Percentiles rank a stretch among this genome's conserved stretches.
Conservation (phyloP, 1,140 invertebrate genomes). For the Ectropis grisescens region DNA sequence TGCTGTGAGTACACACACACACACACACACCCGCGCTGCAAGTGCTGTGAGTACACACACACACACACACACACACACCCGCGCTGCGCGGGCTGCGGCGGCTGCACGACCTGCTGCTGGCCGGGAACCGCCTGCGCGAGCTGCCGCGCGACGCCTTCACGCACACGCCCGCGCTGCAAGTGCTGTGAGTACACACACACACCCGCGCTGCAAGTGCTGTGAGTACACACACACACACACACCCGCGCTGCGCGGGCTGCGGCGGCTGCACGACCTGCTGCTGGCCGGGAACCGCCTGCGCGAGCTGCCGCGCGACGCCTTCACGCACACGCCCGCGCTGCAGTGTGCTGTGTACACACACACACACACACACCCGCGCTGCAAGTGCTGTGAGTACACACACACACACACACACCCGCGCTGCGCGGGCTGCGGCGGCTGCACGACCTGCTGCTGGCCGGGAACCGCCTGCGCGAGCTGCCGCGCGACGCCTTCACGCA, state of each 20-base stretch:
- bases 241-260: constrained; percentile 78
- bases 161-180: constrained; percentile 84
- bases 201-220: constrained; percentile 83
- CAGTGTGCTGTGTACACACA: constrained; percentile 94
- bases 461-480: constrained; percentile 85
- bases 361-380: too few species aligned
- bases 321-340: constrained; percentile 82
- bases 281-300: constrained; percentile 87
- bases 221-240: constrained; percentile 78
- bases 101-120: constrained; percentile 88
- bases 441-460: constrained; percentile 87
- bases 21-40: too few species aligned
- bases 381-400: constrained; percentile 9
- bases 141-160: constrained; percentile 85
- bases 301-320: constrained; percentile 82
- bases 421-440: constrained; percentile 81
- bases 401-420: too few species aligned
- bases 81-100: constrained; percentile 79
- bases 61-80: constrained; percentile 70
- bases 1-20: constrained; percentile 86
- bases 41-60: too few species aligned
- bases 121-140: constrained; percentile 82
- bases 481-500: constrained; percentile 85
- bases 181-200: constrained; percentile 85
- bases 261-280: constrained; percentile 86